These are phyloP conservation scores for Pyrrhosoma nymphula DNA, from an alignment of 2,888 invertebrate genomes.

Conservation along the genomic window DNA sequence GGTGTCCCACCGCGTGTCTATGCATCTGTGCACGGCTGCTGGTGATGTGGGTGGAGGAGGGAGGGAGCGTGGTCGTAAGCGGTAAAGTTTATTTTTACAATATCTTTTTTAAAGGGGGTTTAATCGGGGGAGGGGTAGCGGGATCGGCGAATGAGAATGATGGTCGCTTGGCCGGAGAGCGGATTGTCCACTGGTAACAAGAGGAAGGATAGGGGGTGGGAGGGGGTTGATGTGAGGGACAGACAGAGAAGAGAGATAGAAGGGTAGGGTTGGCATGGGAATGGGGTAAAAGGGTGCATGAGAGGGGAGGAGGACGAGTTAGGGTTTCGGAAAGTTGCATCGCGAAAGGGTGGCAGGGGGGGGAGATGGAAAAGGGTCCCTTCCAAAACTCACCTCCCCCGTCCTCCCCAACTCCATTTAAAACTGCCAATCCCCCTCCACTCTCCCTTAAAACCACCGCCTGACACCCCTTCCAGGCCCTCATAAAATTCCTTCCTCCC, in stretches of 20 bases:
- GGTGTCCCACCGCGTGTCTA: neutral
- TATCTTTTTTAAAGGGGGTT: neutral
- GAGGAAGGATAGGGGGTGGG: too few species aligned
- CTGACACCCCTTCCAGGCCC: conserved; percentile 15
- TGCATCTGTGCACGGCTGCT: neutral
- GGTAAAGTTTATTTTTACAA: neutral
- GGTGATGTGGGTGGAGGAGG: neutral
- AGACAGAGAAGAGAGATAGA: neutral
- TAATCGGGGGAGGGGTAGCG: neutral
- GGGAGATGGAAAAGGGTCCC: neutral
- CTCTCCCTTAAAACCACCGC: neutral
- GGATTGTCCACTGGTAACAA: neutral
- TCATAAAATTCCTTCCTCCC: neutral
- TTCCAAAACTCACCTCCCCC: neutral
- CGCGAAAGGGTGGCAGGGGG: neutral
- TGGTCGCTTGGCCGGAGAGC: conserved; percentile 23
- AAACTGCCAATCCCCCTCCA: neutral
- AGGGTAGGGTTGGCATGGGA: neutral
- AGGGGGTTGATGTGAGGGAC: neutral
- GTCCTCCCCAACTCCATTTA: neutral
- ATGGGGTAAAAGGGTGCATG: neutral
- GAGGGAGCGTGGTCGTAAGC: neutral
- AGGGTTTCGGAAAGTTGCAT: conserved; percentile 15
- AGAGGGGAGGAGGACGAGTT: neutral
- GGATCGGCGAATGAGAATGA: conserved; percentile 3